Evolutionary conservation across 2,888 invertebrate species (phyloP).

Genomic region (Portevinia maculata): DNA sequence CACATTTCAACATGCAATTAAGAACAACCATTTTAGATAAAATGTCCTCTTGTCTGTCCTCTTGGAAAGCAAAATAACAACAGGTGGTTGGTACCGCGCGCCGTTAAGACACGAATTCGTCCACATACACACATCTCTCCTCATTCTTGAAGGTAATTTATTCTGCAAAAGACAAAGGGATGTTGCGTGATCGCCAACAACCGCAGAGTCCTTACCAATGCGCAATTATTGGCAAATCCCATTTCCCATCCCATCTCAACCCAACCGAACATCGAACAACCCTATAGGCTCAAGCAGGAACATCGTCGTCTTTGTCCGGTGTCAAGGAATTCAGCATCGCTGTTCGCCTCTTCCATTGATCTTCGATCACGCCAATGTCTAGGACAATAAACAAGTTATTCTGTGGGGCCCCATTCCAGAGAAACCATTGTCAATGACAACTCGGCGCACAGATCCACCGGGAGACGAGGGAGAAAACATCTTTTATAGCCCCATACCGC

Average conservation of each 20-base stretch:
- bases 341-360: constrained; percentile 61
- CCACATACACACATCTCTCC: constrained; percentile 5
- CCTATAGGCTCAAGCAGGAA: constrained; percentile 38
- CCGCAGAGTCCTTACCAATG: constrained; percentile 33
- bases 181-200: constrained; percentile 72
- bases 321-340: constrained; percentile 67
- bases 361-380: constrained; percentile 65
- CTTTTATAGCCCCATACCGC: constrained; percentile 59
- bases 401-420: constrained; percentile 64
- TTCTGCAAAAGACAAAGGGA: constrained; percentile 71
- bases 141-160: constrained; percentile 64
- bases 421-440: constrained; percentile 58
- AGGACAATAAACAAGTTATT: constrained; percentile 70
- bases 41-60: constrained; percentile 55
- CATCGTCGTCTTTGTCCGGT: constrained; percentile 45
- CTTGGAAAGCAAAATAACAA: constrained; percentile 17
- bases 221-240: constrained; percentile 58
- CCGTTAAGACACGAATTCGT: constrained; percentile 35
- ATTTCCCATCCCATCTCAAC: background rate
- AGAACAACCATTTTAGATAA: constrained; percentile 55
- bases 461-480: constrained; percentile 26
- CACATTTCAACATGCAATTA: constrained; percentile 68
- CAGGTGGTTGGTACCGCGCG: constrained; percentile 50
- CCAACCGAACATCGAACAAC: constrained; percentile 38
- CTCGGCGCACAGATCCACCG: background rate